Evolutionary conservation across 2,113 vertebrate species (phyloP), one percentile per base, ranked within the genome.

Genomic region (Tylochromis polylepis): DNA sequence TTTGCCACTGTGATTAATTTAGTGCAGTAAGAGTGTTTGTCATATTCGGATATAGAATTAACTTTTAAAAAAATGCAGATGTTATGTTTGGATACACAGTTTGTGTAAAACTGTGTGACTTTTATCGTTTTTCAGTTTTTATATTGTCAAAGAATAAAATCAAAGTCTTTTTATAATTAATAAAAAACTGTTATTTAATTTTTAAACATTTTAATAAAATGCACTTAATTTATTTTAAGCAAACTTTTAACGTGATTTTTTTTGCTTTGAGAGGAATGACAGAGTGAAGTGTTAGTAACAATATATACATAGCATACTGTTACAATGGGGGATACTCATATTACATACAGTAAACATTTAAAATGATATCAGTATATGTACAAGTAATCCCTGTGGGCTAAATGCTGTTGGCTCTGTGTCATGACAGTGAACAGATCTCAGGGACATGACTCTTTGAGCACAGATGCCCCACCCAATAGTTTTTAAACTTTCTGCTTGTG

Each of bases 41-140:
- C 67, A 55, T 60, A 14, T 51, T 31, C 16, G 2, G 92, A 82
- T 90, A 38, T 27, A 79, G 75, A 87, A 88, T 87, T 10, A 87
- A 85, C 16, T 62, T 58, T 70, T 31, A 18, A 56, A 88, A 49
- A 78, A 79, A 46, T 81, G 3, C 3, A 41, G 1, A 2, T 51
- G 60, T 56, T 79, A 34, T 2, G 2, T 22, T 83, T 83, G 55
- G 59, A 41, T 70, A 67, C 58, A 31, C 2, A 43, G 24, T 84
- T 53, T 75, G 22, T 77, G 31, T 22, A 81, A 49, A 24, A 18
- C 22, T 53, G 6, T 58, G 1, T 2, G 31, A 55, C 16, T 65
- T 83, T 72, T 56, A 36, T 62, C 3, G n/a, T 29, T 41, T 82
- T 84, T 29, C 16, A 34, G 41, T 5, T 34, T 84, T 80, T 56